phyloP scores from a whole-genome alignment of 1,140 invertebrate genomes.

The Drosophila micromelanica region DNA sequence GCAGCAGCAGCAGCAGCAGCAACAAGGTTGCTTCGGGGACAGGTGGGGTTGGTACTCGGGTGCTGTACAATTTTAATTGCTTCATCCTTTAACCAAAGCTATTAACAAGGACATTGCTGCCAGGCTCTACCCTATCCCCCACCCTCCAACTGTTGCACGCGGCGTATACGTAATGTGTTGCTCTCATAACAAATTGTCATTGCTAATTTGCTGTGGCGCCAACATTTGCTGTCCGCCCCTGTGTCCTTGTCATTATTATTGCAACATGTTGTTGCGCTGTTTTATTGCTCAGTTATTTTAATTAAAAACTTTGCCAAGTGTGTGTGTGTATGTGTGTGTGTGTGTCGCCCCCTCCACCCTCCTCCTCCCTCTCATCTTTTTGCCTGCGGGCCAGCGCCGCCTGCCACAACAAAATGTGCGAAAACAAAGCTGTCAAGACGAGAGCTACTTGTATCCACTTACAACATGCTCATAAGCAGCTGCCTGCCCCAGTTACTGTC shows the following conservation, averaged over 20 bases:
- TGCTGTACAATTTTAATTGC: constrained; percentile 75
- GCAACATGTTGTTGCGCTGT: constrained; percentile 58
- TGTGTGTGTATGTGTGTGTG: not conserved
- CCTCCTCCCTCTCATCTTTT: not conserved
- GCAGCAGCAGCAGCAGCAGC: not conserved
- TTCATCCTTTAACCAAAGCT: constrained; percentile 32
- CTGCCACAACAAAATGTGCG: constrained; percentile 36
- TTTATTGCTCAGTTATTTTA: constrained; percentile 82
- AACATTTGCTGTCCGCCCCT: not conserved
- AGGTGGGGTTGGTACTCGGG: not conserved
- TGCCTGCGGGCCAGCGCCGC: constrained; percentile 5
- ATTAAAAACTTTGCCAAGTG: constrained; percentile 80
- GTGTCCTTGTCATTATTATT: constrained; percentile 23
- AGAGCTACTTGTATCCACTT: constrained; percentile 68
- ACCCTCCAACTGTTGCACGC: constrained; percentile 8
- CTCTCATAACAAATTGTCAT: constrained; percentile 52
- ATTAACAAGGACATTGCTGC: constrained; percentile 31
- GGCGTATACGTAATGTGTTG: constrained; percentile 53
- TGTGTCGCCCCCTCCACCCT: not conserved
- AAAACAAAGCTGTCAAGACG: constrained; percentile 67
- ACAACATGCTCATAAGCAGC: constrained; percentile 40
- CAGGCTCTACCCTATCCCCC: not conserved
- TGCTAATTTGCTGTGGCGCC: constrained; percentile 56
- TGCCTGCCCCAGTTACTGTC: not conserved
- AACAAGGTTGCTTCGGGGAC: not conserved